These are phyloP conservation scores for Mus spretus DNA, from an alignment of 2,797 vertebrate species.

Conservation along the genomic window DNA sequence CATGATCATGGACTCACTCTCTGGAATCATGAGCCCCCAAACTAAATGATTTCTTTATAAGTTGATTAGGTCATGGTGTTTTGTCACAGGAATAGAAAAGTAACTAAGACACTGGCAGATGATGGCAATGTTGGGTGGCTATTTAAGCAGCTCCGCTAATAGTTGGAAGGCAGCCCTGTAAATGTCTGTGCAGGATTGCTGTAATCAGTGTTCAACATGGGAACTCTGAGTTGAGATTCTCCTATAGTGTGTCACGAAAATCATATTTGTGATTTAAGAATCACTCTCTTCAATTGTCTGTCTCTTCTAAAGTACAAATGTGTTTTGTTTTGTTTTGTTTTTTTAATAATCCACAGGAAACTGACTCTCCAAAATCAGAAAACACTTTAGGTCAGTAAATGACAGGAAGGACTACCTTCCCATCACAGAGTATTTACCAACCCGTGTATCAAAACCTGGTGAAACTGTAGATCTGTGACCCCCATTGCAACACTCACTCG, in stretches of 20 bases:
- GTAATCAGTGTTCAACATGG: not conserved
- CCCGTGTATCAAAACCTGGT: not conserved
- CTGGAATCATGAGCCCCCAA: too few species aligned
- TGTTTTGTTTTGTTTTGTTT: too few species aligned
- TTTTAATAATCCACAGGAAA: conserved; percentile 2
- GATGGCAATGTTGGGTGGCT: not conserved
- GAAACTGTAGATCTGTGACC: not conserved
- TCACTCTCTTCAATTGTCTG: not conserved
- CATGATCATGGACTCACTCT: too few species aligned
- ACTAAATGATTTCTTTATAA: not conserved
- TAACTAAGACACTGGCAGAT: not conserved
- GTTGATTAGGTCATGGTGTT: not conserved
- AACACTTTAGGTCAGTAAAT: conserved; percentile 6
- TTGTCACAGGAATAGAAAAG: not conserved
- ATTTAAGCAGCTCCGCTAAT: not conserved
- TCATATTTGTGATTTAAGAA: conserved; percentile 38
- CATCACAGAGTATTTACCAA: not conserved
- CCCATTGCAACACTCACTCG: not conserved
- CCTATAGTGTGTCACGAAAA: conserved; percentile 12
- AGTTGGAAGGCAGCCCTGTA: not conserved
- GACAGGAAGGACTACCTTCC: not conserved
- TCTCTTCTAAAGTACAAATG: conserved; percentile 38
- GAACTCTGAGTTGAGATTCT: conserved; percentile 6
- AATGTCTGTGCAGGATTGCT: conserved; percentile 1
- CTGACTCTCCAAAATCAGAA: not conserved